phyloP scores from a whole-genome alignment of 2,113 vertebrate genomes.

The Rhynchomys soricoides region DNA sequence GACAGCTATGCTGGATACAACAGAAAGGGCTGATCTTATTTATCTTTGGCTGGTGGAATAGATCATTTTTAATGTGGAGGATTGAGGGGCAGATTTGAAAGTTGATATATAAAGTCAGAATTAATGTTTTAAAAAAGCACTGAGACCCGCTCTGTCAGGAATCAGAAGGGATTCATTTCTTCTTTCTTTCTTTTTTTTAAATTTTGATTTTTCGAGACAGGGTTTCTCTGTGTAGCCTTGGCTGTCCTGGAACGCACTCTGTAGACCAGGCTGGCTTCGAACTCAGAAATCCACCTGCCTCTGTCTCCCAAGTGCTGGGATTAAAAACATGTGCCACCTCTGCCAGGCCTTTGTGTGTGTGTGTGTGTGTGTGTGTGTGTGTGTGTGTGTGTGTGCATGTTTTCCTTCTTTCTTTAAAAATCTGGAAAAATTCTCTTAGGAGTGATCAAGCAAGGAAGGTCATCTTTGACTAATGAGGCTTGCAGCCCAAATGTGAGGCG shows the following conservation, averaged over 20 bases:
- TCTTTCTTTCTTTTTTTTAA: too few relatives aligned
- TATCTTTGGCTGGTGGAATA: background rate
- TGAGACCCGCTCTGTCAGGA: background rate
- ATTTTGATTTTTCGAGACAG: too few relatives aligned
- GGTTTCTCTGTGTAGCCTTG: too few relatives aligned
- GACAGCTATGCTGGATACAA: background rate
- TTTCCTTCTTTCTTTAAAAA: constrained; percentile 35
- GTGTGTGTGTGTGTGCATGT: too few relatives aligned
- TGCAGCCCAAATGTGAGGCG: background rate
- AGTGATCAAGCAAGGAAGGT: background rate
- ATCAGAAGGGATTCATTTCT: background rate
- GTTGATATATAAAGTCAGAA: background rate
- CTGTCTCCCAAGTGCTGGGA: too few relatives aligned
- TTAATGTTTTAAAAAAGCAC: background rate
- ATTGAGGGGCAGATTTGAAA: background rate
- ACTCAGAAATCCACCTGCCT: too few relatives aligned
- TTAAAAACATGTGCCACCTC: too few relatives aligned
- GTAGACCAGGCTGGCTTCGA: too few relatives aligned
- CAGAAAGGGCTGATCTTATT: background rate
- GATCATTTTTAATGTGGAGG: background rate
- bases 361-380: too few relatives aligned
- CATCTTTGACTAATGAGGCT: background rate
- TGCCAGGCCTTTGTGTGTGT: too few relatives aligned
- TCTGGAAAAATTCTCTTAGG: background rate
- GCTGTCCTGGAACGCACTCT: too few relatives aligned